Conservation (phyloP, 2,113 vertebrate genomes). For the Pseudopipra pipra region DNA sequence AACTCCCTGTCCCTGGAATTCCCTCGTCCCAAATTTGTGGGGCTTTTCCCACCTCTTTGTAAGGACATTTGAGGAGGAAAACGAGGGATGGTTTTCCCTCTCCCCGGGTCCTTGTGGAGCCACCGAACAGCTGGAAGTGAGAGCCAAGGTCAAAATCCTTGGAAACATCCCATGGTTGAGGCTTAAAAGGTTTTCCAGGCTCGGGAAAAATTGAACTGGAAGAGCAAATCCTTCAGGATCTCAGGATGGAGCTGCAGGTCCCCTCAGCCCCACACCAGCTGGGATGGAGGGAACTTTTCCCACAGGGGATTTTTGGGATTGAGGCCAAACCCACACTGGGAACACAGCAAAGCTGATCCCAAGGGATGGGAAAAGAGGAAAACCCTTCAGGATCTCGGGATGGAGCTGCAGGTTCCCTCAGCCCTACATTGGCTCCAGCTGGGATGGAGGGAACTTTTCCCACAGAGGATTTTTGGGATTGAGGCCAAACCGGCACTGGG, state of each 20-base stretch:
- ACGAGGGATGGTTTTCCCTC: background rate
- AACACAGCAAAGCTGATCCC: too few species aligned
- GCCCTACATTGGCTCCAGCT: accelerated
- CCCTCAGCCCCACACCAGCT: too few species aligned
- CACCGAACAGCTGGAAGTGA: background rate
- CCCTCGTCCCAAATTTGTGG: background rate
- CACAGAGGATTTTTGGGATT: background rate
- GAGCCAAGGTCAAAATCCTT: background rate
- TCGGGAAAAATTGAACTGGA: background rate
- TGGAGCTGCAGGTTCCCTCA: background rate
- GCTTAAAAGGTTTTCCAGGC: background rate
- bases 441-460: background rate
- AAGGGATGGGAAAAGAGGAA: background rate
- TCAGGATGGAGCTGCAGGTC: background rate
- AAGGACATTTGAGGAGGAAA: background rate
- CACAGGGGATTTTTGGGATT: too few species aligned
- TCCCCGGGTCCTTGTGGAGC: background rate
- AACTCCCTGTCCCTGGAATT: background rate
- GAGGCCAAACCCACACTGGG: too few species aligned
- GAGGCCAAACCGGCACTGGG: background rate
- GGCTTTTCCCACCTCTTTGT: background rate
- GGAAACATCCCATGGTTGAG: background rate
- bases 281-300: too few species aligned
- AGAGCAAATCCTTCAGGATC: background rate
- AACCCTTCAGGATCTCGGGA: background rate